These are phyloP conservation scores for Carapus acus DNA, from an alignment of 2,797 vertebrate species.

Conservation along the genomic window DNA sequence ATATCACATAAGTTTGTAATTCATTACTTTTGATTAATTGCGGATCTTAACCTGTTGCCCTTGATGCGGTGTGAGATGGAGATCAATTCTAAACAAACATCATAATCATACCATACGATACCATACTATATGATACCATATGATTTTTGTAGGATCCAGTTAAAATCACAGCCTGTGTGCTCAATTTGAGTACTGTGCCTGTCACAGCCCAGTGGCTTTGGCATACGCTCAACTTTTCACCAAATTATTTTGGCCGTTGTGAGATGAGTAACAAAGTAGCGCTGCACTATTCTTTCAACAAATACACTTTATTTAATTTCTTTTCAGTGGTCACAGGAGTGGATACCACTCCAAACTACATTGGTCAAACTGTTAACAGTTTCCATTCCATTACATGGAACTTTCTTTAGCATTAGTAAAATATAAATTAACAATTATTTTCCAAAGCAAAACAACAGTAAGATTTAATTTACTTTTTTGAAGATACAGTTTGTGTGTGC, in stretches of 20 bases:
- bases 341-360: not conserved
- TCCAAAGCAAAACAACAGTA: slow-evolving; percentile 10
- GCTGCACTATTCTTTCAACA: not conserved
- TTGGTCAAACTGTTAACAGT: not conserved
- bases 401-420: not conserved
- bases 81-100: no score
- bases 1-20: no score
- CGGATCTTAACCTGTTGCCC: no score
- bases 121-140: no score
- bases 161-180: no score
- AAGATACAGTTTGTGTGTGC: no score
- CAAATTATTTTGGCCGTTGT: not conserved
- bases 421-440: slow-evolving; percentile 45
- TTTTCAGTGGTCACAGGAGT: not conserved
- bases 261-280: not conserved
- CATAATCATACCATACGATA: no score
- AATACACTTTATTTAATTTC: not conserved
- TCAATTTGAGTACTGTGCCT: no score
- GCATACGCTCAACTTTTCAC: not conserved
- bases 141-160: no score
- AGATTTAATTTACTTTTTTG: slow-evolving; percentile 13
- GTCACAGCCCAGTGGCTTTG: no score
- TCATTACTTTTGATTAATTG: no score
- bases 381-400: slow-evolving; percentile 1
- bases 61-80: no score